Conservation (phyloP, 1,140 invertebrate genomes). For the Ips nitidus region DNA sequence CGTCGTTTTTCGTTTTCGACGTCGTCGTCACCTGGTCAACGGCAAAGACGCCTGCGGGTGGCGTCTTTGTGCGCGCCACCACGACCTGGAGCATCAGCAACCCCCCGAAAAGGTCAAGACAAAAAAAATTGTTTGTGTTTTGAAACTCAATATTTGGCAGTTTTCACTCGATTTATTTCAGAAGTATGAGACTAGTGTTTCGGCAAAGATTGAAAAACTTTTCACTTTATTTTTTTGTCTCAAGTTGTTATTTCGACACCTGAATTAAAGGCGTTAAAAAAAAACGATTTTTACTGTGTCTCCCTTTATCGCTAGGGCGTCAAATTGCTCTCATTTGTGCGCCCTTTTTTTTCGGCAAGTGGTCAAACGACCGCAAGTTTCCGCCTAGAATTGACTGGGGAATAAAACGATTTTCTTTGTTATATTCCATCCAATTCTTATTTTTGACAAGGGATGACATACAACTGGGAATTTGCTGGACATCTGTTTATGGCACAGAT, state of each 20-base stretch:
- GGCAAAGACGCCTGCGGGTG: slow-evolving; percentile 12
- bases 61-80: slow-evolving; percentile 4
- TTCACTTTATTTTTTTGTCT: not conserved
- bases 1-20: slow-evolving; percentile 7
- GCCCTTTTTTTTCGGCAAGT: not conserved
- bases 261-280: not conserved
- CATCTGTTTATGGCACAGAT: not conserved
- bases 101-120: not conserved
- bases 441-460: not conserved
- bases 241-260: not conserved
- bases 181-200: not conserved
- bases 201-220: too few relatives aligned
- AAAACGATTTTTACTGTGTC: not conserved
- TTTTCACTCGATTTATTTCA: not conserved
- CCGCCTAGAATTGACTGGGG: not conserved
- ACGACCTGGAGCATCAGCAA: not conserved
- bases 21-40: slow-evolving; percentile 17
- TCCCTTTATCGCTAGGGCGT: not conserved
- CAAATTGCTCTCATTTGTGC: not conserved
- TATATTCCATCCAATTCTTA: not conserved
- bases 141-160: not conserved
- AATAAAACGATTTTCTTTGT: not conserved
- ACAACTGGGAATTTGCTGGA: not conserved
- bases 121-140: not conserved
- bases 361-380: not conserved